A percentile compares a stretch with the other conserved stretches of the same genome.
These are phyloP conservation scores for Cynaeus angustus DNA, from an alignment of 2,888 invertebrate genomes.

Conservation along the genomic window DNA sequence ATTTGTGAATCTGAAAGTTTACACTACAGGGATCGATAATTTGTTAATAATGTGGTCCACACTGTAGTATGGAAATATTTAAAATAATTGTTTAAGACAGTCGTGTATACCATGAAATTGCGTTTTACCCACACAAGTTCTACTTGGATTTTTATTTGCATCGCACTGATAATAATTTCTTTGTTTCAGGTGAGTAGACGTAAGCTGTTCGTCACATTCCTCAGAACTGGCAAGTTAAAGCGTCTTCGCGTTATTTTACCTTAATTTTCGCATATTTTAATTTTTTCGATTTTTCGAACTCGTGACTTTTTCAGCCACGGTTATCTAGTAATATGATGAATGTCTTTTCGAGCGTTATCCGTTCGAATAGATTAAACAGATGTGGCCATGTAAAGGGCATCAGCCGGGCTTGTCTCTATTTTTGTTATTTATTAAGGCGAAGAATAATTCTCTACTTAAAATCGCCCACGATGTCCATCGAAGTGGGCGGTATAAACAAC, in stretches of 20 bases:
- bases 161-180: neutral
- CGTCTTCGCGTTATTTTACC: neutral
- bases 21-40: too few relatives aligned
- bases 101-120: too few relatives aligned
- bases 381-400: slow-evolving; percentile 30
- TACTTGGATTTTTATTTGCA: neutral
- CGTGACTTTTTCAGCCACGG: neutral
- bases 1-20: too few relatives aligned
- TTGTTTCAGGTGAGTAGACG: slow-evolving; percentile 30
- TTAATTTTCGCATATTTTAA: neutral
- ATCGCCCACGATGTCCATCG: slow-evolving; percentile 34
- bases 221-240: slow-evolving; percentile 10
- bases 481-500: slow-evolving; percentile 36
- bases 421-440: slow-evolving; percentile 37
- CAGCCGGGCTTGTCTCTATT: slow-evolving; percentile 15
- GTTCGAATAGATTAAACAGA: slow-evolving; percentile 15
- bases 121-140: neutral
- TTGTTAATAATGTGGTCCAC: too few relatives aligned
- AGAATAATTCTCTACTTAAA: slow-evolving; percentile 35
- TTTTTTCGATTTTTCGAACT: too few relatives aligned
- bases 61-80: too few relatives aligned
- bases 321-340: slow-evolving; percentile 5
- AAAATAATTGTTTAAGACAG: too few relatives aligned
- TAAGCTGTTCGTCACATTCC: neutral
- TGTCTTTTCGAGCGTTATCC: slow-evolving; percentile 4